Evolutionary conservation across 2,113 vertebrate species (phyloP).

Genomic region (Sialia sialis): DNA sequence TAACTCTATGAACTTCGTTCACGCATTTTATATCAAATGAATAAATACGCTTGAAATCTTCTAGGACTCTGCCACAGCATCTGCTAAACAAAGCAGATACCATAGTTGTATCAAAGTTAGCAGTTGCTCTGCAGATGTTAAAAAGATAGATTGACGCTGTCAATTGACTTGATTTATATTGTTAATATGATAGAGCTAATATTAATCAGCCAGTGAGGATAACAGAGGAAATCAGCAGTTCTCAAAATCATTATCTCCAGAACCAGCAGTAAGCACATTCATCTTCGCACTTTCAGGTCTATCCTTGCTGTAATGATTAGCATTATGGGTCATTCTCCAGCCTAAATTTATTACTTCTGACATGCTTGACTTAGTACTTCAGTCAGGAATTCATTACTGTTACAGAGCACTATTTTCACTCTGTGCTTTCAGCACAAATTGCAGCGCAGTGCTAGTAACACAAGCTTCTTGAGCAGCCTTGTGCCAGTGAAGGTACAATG

Average conservation of each 20-base stretch:
- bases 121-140: background rate
- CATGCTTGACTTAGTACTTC: background rate
- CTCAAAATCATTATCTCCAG: background rate
- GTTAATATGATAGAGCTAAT: background rate
- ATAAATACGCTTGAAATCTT: background rate
- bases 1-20: background rate
- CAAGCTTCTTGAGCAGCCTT: background rate
- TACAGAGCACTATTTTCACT: background rate
- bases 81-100: background rate
- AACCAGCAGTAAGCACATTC: background rate
- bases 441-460: background rate
- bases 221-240: background rate
- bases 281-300: background rate
- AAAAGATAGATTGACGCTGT: background rate
- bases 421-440: background rate
- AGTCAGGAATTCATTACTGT: background rate
- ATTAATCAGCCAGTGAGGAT: background rate
- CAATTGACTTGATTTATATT: background rate
- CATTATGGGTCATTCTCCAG: background rate
- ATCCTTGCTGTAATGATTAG: background rate
- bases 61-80: background rate
- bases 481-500: background rate
- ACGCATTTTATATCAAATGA: conserved; percentile 20
- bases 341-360: background rate
- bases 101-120: background rate